phyloP scores from a whole-genome alignment of 2,888 invertebrate genomes.

The Macrosiphum euphorbiae region DNA sequence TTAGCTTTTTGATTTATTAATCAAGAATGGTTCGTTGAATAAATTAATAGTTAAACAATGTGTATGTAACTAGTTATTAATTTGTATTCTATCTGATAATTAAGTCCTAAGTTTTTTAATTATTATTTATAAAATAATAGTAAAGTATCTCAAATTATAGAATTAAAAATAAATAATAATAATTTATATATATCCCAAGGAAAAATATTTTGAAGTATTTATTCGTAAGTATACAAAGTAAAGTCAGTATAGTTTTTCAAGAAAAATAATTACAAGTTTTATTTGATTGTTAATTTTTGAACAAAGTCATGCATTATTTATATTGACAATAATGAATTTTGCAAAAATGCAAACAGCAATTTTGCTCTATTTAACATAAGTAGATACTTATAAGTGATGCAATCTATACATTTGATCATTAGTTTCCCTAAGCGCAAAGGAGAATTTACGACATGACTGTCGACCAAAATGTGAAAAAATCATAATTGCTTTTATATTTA shows the following conservation, averaged over 20 bases:
- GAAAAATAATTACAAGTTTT: not conserved
- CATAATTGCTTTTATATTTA: not conserved
- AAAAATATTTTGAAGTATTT: not conserved
- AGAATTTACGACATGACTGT: not conserved
- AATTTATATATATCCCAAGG: not conserved
- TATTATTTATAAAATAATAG: slow-evolving; percentile 4
- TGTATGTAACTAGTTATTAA: slow-evolving; percentile 3
- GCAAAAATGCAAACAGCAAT: not conserved
- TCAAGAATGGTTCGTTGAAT: not conserved
- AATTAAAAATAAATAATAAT: slow-evolving; percentile 23
- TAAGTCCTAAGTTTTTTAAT: slow-evolving; percentile 18
- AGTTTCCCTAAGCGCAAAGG: not conserved
- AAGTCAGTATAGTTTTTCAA: not conserved
- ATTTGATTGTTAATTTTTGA: not conserved
- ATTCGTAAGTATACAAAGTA: not conserved
- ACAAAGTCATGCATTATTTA: not conserved
- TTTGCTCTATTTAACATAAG: not conserved
- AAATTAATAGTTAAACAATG: slow-evolving; percentile 28
- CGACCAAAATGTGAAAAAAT: not conserved
- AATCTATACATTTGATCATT: not conserved
- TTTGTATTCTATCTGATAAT: not conserved
- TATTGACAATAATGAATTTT: not conserved
- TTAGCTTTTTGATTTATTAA: slow-evolving; percentile 18
- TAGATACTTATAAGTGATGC: not conserved
- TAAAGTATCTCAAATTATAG: not conserved